Base-by-base conservation (phyloP, 2,888 invertebrate genomes). In the Hemithea aestivaria region DNA sequence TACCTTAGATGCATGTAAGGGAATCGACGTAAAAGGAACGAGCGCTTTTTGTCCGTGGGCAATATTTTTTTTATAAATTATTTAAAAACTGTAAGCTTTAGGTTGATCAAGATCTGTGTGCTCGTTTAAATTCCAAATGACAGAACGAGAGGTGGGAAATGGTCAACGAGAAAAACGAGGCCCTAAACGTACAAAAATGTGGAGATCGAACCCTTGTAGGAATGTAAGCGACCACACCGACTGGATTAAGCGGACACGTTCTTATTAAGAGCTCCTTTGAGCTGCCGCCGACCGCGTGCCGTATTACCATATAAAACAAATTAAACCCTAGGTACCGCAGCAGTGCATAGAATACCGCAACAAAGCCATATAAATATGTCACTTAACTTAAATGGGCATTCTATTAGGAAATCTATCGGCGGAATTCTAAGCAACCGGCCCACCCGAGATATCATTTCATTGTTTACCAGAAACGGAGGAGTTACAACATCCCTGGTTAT, bases 201-300 rank as follows among this genome's bases (percentile, higher is more conserved):
- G 57, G 62, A 78, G 75, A 79, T 84, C 77, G 71, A 74, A 76
- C 73, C 70, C 73, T 73, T 82, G 84, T 84, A 62, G 73, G 80
- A 76, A 83, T 82, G 77, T 68, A 57, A 64, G 68, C 63, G 71
- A 70, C 67, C 67, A 67, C 71, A 58, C 64, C 67, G 66, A 55
- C 61, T 62, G 51, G 66, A 68, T 68, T 64, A 67, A 66, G 58
- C 58, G 66, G 70, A 76, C 81, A 73, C 68, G 72, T 68, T 72
- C 73, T 73, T 73, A 76, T 74, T 79, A 69, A 75, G 72, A 66
- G 68, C 66, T 61, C 59, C 73, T 72, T 80, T 80, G 73, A 66
- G 60, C 53, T 45, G 45, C 49, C 55, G 64, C 66, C 63, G 63
- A 53, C 70, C 62, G 70, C 57, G 36, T 29, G 51, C 65, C 73